Percentiles rank a stretch among this genome's conserved stretches.
These are phyloP conservation scores for Sminthurinus signatus DNA, from an alignment of 1,140 invertebrate genomes.

Conservation along the genomic window DNA sequence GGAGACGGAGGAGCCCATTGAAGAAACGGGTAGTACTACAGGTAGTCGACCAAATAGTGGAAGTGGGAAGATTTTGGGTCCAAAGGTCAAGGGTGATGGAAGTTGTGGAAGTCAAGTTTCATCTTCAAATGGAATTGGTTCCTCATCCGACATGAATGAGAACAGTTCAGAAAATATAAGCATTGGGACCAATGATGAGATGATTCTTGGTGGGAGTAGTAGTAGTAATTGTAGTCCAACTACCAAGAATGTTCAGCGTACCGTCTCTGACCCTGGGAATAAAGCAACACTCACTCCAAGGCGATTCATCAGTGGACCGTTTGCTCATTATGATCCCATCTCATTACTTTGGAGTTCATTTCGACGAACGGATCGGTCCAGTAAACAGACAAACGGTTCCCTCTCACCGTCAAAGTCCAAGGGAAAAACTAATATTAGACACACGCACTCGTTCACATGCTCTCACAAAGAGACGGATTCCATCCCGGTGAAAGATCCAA, in stretches of 20 bases:
- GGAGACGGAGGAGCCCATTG: constrained; percentile 49
- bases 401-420: constrained; percentile 26
- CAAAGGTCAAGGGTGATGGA: constrained; percentile 8
- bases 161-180: constrained; percentile 37
- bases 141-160: constrained; percentile 42
- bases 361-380: constrained; percentile 29
- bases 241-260: constrained; percentile 39
- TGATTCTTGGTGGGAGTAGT: background rate
- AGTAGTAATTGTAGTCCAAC: too few species aligned
- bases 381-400: background rate
- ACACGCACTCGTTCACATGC: constrained; percentile 41
- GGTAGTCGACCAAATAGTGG: background rate
- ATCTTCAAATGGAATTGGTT: constrained; percentile 39
- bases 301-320: constrained; percentile 38
- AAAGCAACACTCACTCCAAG: constrained; percentile 35
- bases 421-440: constrained; percentile 39
- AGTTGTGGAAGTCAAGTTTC: constrained; percentile 30
- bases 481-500: constrained; percentile 8
- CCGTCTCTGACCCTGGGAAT: constrained; percentile 39
- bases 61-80: background rate
- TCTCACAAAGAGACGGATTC: constrained; percentile 29
- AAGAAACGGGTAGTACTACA: background rate
- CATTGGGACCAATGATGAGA: constrained; percentile 23
- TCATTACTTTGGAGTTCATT: constrained; percentile 41
- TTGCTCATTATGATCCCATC: constrained; percentile 38